phyloP scores from a whole-genome alignment of 2,888 invertebrate genomes.

The Rhagium mordax region DNA sequence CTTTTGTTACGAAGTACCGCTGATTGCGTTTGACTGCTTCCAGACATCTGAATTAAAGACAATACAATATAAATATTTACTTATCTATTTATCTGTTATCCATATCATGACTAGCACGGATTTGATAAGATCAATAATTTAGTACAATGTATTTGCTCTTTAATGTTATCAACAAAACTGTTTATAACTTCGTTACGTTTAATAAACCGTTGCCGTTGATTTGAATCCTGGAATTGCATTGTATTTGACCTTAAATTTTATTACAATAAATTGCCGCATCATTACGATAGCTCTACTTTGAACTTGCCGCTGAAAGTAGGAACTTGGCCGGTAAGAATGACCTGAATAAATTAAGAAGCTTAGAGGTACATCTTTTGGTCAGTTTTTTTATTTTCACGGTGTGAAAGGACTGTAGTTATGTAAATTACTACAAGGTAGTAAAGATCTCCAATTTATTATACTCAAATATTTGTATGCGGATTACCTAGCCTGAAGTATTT shows the following conservation, averaged over 20 bases:
- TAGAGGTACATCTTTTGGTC: too few species aligned
- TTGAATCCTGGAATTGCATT: background rate
- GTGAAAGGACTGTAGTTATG: too few species aligned
- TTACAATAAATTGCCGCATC: background rate
- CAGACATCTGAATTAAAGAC: constrained; percentile 59
- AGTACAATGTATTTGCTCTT: constrained; percentile 18
- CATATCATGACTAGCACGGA: constrained; percentile 26
- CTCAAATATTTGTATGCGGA: too few species aligned
- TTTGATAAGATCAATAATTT: constrained; percentile 27
- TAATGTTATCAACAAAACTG: constrained; percentile 28
- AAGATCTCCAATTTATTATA: too few species aligned
- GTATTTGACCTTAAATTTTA: background rate
- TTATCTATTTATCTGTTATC: constrained; percentile 29
- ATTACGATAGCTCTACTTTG: constrained; percentile 1
- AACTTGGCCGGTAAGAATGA: background rate
- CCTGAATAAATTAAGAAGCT: too few species aligned
- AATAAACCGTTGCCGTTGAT: constrained; percentile 25
- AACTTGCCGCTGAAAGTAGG: background rate
- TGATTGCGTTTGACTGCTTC: constrained; percentile 65
- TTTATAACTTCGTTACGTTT: constrained; percentile 6
- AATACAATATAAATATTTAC: constrained; percentile 47
- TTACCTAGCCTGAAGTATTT: too few species aligned
- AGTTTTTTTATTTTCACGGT: too few species aligned
- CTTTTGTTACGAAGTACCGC: constrained; percentile 57
- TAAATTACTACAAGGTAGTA: too few species aligned